Evolutionary conservation across 2,113 vertebrate genomes (phyloP).

Genomic region (Gulo gulo): DNA sequence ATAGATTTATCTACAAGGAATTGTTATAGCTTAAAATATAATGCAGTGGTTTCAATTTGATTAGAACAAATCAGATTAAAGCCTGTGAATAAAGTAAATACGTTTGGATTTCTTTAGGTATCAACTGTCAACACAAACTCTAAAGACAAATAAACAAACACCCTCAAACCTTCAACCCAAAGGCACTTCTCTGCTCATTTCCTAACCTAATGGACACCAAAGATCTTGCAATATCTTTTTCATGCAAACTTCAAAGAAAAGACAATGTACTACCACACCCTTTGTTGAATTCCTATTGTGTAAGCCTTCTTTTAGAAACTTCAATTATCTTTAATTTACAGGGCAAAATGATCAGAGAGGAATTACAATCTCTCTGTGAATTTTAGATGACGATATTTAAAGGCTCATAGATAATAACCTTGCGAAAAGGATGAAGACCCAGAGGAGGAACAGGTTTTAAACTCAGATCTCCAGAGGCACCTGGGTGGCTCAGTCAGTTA

Average conservation of each 20-base stretch:
- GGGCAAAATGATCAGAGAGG: neutral
- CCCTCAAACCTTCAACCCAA: neutral
- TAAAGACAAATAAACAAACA: neutral
- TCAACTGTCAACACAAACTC: neutral
- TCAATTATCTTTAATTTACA: neutral
- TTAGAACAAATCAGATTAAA: neutral
- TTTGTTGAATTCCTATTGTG: neutral
- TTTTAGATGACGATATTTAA: neutral
- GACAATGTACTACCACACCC: neutral
- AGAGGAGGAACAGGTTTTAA: neutral
- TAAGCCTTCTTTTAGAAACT: neutral
- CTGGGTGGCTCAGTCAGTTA: too few species aligned
- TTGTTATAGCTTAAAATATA: conserved; percentile 14
- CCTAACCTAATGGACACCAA: neutral
- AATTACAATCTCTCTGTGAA: neutral
- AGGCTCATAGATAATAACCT: neutral
- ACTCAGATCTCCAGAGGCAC: neutral
- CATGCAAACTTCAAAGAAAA: neutral
- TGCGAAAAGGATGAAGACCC: neutral
- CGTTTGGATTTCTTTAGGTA: neutral
- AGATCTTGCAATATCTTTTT: neutral
- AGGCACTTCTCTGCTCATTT: neutral
- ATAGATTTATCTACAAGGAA: neutral
- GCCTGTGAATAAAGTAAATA: neutral
- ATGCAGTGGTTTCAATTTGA: neutral